Conservation (phyloP, 2,113 vertebrate species). For the Syrrhaptes paradoxus region DNA sequence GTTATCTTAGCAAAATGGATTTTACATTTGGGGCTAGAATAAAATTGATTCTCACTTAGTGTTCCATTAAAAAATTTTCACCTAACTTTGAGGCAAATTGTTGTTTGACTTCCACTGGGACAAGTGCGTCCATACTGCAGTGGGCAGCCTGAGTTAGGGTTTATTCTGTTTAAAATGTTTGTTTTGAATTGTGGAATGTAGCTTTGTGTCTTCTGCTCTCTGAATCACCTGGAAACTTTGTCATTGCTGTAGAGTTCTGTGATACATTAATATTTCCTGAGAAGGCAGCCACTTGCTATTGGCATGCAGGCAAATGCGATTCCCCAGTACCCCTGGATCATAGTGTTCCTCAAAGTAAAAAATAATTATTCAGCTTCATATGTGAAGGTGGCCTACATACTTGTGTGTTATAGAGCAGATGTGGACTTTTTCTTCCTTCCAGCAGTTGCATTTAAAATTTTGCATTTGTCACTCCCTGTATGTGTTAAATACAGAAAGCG, state of each 20-base stretch:
- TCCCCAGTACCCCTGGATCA: background rate
- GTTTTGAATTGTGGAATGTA: background rate
- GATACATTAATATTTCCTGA: background rate
- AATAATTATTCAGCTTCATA: background rate
- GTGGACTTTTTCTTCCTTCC: background rate
- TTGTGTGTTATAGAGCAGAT: background rate
- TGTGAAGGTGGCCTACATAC: background rate
- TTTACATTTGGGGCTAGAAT: constrained; percentile 2
- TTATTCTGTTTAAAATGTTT: background rate
- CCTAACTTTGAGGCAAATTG: background rate
- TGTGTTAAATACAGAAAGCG: background rate
- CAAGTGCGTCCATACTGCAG: rapidly evolving
- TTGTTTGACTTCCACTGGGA: background rate
- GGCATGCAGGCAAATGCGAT: background rate
- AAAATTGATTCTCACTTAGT: constrained; percentile 36
- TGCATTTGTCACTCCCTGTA: background rate
- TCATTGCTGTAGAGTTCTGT: background rate
- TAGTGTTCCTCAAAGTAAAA: background rate
- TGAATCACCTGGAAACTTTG: background rate
- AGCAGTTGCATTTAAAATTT: background rate
- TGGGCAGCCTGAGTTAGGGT: background rate
- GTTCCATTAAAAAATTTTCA: background rate
- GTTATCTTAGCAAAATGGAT: background rate
- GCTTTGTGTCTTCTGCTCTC: background rate
- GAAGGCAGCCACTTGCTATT: background rate